Percentiles rank a stretch among this genome's conserved stretches.
Conservation (phyloP, 53 echinoderm and acorn worm genomes). For the Arbacia lixula region DNA sequence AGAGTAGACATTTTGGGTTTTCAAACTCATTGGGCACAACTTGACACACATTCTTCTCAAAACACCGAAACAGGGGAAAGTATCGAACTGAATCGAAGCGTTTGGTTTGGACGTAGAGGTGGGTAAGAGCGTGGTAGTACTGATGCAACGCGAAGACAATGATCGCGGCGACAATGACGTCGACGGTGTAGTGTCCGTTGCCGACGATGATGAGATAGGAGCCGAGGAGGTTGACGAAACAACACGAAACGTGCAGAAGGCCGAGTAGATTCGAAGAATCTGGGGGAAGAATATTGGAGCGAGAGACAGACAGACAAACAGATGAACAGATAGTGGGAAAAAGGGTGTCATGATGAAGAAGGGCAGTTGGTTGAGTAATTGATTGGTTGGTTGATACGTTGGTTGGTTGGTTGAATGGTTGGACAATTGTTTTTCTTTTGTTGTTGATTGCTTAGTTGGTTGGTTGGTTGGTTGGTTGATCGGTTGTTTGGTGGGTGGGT, state of each 20-base stretch:
- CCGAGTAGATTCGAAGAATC: neutral
- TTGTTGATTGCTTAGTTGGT: too few species aligned
- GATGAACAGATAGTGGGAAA: neutral
- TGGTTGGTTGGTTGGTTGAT: too few species aligned
- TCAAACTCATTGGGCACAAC: slow-evolving; percentile 10
- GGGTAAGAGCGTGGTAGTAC: neutral
- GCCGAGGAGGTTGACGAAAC: neutral
- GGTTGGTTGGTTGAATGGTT: neutral
- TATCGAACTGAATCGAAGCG: neutral
- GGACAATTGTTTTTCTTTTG: too few species aligned
- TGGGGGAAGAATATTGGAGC: neutral
- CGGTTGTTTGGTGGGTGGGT: too few species aligned
- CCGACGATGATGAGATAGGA: neutral
- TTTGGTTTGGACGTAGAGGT: neutral
- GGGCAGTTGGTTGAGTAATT: neutral
- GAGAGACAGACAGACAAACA: neutral
- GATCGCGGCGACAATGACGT: slow-evolving; percentile 25
- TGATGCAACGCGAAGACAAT: slow-evolving; percentile 11
- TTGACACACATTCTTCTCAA: neutral
- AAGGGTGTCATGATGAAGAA: neutral
- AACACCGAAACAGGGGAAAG: slow-evolving; percentile 7
- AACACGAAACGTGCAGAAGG: neutral
- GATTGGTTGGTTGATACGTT: neutral
- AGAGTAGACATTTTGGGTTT: too few species aligned
- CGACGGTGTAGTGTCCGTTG: slow-evolving; percentile 25